A percentile compares a stretch with the other conserved stretches of the same genome.
These are phyloP conservation scores for Rhorus exstirpatorius DNA, from an alignment of 2,888 invertebrate genomes.

Conservation along the genomic window DNA sequence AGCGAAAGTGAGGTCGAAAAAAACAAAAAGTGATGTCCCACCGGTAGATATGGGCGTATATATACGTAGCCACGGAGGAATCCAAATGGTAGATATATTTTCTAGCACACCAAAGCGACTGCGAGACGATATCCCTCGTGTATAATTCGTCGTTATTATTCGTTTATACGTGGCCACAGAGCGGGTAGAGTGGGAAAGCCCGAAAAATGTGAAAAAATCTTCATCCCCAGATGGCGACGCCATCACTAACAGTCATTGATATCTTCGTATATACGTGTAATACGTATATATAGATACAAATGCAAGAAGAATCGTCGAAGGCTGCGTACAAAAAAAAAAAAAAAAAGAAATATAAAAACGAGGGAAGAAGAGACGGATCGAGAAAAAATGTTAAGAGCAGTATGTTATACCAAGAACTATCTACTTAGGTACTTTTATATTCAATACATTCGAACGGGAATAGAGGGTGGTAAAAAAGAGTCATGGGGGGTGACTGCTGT, in stretches of 20 bases:
- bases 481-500: slow-evolving; percentile 58
- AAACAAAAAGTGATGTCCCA: slow-evolving; percentile 25
- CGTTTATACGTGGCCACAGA: slow-evolving; percentile 76
- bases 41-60: slow-evolving; percentile 18
- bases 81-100: slow-evolving; percentile 78
- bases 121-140: slow-evolving; percentile 63
- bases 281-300: slow-evolving; percentile 28
- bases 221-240: slow-evolving; percentile 24
- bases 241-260: slow-evolving; percentile 55
- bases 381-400: slow-evolving; percentile 68
- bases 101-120: slow-evolving; percentile 68
- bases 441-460: slow-evolving; percentile 83
- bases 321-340: slow-evolving; percentile 2
- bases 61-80: slow-evolving; percentile 63
- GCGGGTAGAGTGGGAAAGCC: slow-evolving; percentile 69
- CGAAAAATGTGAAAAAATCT: slow-evolving; percentile 65
- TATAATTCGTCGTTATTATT: slow-evolving; percentile 84
- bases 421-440: slow-evolving; percentile 85
- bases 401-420: slow-evolving; percentile 83
- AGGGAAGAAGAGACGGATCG: slow-evolving; percentile 40
- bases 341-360: slow-evolving; percentile 9
- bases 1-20: slow-evolving; percentile 38
- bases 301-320: slow-evolving; percentile 49
- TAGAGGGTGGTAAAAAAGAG: slow-evolving; percentile 43
- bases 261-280: slow-evolving; percentile 17